Conservation (phyloP, 2,113 vertebrate genomes). For the Elgaria multicarinata region DNA sequence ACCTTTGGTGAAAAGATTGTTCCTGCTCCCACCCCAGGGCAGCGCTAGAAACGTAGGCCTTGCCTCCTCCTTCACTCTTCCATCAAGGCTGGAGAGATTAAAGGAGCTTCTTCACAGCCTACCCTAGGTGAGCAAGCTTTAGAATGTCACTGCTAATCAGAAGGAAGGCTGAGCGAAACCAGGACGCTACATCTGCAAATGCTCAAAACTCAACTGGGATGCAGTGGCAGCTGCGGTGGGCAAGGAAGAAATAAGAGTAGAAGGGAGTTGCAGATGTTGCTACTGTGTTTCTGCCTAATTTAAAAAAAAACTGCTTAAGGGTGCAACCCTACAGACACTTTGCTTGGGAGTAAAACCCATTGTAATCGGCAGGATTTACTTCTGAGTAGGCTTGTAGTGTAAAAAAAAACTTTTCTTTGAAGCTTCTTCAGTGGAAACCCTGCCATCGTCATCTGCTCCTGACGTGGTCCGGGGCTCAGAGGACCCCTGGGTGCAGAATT, state of each 20-base stretch:
- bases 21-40: not conserved
- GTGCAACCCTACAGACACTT: not conserved
- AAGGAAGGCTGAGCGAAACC: not conserved
- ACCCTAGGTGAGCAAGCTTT: not conserved
- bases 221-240: not conserved
- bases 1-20: not conserved
- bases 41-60: not conserved
- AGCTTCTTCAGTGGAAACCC: not conserved
- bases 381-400: not conserved
- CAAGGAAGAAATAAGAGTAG: not conserved
- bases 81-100: not conserved
- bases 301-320: not conserved
- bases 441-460: not conserved
- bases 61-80: not conserved
- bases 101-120: not conserved
- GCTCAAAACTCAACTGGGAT: not conserved
- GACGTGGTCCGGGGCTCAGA: not conserved
- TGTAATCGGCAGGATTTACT: not conserved
- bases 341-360: not conserved
- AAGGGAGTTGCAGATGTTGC: not conserved
- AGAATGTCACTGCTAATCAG: slow-evolving; percentile 5
- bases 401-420: not conserved
- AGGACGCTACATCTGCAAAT: not conserved
- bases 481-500: not conserved
- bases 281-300: not conserved